Base-by-base conservation (phyloP, 2,113 vertebrate genomes). In the Caranx ignobilis region DNA sequence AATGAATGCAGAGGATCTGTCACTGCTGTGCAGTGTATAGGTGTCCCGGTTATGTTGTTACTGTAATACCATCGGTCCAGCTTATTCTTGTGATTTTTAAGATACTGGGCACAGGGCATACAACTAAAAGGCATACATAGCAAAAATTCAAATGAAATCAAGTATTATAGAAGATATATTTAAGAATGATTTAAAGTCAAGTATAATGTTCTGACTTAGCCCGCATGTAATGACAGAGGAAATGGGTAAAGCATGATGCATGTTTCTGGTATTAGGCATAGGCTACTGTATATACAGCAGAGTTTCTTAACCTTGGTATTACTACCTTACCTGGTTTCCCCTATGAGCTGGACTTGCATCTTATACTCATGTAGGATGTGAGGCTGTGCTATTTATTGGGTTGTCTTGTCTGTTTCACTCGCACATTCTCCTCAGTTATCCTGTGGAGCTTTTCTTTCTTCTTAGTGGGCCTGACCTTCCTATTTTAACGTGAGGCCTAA, bases 321-420 rank as follows among this genome's bases (percentile, higher is more conserved):
- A 10, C 6, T 66, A 31, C n/a, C 1, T 64, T 21, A 8, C 73
- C 47, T 73, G 11, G 21, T 59, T 18, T 70, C 79, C 74, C 75
- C 75, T 71, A 62, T 32, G 74, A 73, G 76, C 79, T 75, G 78
- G 88, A 83, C 82, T 64, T 75, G 32, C 34, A 64, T 55, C 18
- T 62, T n/a, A 73, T 34, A 11, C 45, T 67, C 37, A 79, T 60
- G 60, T 67, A 8, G 39, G 61, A 61, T 59, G 9, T 37, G n/a
- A 15, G 18, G n/a, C 37, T 18, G 31, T 71, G n/a, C 35, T 50
- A 9, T 74, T 75, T 1, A 21, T 66, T 41, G 34, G 47, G n/a
- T 72, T 71, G 75, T 77, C 41, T 72, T 48, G 43, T 47, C 21
- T 18, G 45, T 62, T 81, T 57, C 34, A 61, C 39, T 61, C 13